Percentiles rank a stretch among this genome's conserved stretches.
Evolutionary conservation across 2,888 invertebrate species (phyloP).

Genomic region (Drosophila aldrichi): DNA sequence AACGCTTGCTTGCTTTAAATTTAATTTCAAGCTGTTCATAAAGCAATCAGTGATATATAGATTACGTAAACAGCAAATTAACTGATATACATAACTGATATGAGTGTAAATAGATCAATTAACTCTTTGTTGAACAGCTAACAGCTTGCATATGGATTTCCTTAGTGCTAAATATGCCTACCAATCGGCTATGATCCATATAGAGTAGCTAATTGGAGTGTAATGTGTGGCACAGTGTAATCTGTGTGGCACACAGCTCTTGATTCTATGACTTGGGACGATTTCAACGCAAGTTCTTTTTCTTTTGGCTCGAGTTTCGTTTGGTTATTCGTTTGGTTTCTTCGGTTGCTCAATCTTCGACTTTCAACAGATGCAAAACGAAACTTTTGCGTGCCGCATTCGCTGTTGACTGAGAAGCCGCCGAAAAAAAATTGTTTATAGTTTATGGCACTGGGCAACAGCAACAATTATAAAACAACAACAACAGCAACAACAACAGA

Average conservation of each 20-base stretch:
- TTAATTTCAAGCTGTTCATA: neutral
- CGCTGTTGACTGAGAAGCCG: conserved; percentile 69
- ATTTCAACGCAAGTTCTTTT: conserved; percentile 38
- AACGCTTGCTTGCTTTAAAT: too few relatives aligned
- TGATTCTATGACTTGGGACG: conserved; percentile 35
- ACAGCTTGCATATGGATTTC: neutral
- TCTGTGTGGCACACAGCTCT: conserved; percentile 42
- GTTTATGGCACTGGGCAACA: conserved; percentile 49
- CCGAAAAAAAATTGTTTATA: conserved; percentile 78
- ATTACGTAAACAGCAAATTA: neutral
- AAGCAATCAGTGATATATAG: neutral
- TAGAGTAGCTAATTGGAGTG: neutral
- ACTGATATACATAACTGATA: conserved; percentile 3
- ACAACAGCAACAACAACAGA: conserved; percentile 25
- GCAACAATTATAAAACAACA: conserved; percentile 23
- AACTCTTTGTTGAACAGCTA: neutral
- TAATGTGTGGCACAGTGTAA: conserved; percentile 46
- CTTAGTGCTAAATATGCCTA: neutral
- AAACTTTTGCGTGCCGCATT: conserved; percentile 71
- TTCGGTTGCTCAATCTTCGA: conserved; percentile 59
- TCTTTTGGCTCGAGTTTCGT: conserved; percentile 23
- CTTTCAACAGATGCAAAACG: conserved; percentile 71
- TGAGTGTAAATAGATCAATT: neutral
- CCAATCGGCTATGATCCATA: neutral
- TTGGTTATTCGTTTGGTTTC: conserved; percentile 2